These are phyloP conservation scores for Coracopsis vasa DNA, from an alignment of 2,113 vertebrate genomes.

Conservation along the genomic window DNA sequence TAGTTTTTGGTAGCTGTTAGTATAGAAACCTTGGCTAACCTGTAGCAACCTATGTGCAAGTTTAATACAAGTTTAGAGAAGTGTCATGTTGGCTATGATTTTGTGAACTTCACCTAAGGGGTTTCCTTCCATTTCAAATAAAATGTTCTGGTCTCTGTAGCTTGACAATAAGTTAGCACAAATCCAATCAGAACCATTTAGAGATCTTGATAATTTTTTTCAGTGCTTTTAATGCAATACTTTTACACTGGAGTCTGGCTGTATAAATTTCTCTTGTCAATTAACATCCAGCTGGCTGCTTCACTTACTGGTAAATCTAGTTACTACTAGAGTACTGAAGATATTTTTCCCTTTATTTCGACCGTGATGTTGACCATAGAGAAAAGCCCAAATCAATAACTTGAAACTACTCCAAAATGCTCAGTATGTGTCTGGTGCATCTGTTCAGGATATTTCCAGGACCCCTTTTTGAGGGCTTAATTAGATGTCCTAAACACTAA, in stretches of 20 bases:
- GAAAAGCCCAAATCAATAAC: not conserved
- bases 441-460: not conserved
- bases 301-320: not conserved
- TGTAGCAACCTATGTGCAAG: not conserved
- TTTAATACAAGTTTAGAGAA: not conserved
- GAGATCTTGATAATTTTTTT: not conserved
- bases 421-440: not conserved
- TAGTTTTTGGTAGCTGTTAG: not conserved
- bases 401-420: not conserved
- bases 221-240: too few relatives aligned
- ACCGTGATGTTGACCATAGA: not conserved
- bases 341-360: not conserved
- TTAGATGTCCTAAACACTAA: not conserved
- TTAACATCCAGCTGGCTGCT: not conserved
- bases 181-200: not conserved
- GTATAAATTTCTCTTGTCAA: not conserved
- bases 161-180: not conserved
- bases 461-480: not conserved
- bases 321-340: not conserved
- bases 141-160: not conserved
- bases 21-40: not conserved
- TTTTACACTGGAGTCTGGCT: not conserved
- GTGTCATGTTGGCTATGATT: not conserved
- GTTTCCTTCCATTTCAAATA: not conserved
- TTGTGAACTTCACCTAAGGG: not conserved